These are phyloP conservation scores for Morus bassanus DNA, from an alignment of 2,797 vertebrate genomes.

Conservation along the genomic window DNA sequence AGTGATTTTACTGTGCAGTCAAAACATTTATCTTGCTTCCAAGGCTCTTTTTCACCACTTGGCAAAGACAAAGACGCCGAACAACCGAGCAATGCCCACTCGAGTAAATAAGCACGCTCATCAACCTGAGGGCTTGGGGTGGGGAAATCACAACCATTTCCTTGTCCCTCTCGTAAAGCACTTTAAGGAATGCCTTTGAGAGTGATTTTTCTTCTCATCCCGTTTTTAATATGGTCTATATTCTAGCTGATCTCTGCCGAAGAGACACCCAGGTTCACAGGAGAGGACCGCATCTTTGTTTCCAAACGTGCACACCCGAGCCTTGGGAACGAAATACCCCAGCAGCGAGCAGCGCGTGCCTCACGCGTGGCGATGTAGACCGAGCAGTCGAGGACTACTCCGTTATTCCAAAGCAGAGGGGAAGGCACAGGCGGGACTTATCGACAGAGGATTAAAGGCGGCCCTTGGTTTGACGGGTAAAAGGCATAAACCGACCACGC, in stretches of 20 bases:
- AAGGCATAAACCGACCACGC: fast-evolving
- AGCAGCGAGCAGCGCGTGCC: fast-evolving
- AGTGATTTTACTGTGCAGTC: background rate
- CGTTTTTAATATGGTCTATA: fast-evolving
- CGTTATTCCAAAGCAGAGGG: background rate
- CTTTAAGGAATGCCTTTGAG: background rate
- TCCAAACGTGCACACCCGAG: background rate
- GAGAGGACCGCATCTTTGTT: background rate
- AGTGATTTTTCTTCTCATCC: background rate
- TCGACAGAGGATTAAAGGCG: too few relatives aligned
- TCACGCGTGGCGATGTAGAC: fast-evolving
- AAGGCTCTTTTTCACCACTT: background rate
- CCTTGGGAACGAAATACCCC: background rate
- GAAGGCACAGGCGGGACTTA: background rate
- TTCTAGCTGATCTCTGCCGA: background rate
- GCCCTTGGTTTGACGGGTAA: background rate
- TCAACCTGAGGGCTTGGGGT: background rate
- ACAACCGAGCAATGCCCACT: fast-evolving
- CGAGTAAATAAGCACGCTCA: background rate
- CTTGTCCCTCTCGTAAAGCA: background rate
- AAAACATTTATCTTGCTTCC: background rate
- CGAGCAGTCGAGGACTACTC: background rate
- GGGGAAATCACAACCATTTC: background rate
- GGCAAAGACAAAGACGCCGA: background rate
- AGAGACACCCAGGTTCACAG: background rate